Conservation (phyloP, 23 tunicate genomes). For the Ascidia mentula region DNA sequence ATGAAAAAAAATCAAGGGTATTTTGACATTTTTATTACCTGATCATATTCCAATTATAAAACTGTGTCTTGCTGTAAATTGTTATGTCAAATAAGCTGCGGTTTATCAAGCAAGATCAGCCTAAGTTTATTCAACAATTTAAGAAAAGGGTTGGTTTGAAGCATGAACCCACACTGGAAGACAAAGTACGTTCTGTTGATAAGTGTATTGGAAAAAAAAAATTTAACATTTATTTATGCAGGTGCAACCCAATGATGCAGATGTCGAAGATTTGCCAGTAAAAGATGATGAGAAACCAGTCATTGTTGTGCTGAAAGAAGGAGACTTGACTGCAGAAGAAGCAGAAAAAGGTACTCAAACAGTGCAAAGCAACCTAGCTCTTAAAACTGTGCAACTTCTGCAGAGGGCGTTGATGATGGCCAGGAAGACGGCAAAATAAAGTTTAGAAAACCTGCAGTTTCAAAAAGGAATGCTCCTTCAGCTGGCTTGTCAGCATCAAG, state of each 20-base stretch:
- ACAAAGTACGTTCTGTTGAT: slow-evolving; percentile 13
- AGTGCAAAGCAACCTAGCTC: not conserved
- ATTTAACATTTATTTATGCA: not conserved
- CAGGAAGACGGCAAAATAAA: slow-evolving; percentile 28
- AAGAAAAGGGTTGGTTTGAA: slow-evolving; percentile 49
- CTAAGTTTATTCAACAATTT: slow-evolving; percentile 43
- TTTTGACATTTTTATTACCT: not conserved
- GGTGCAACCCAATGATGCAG: not conserved
- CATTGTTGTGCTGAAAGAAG: slow-evolving; percentile 48
- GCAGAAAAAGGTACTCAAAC: slow-evolving; percentile 9
- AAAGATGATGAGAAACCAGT: slow-evolving; percentile 58
- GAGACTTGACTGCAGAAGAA: slow-evolving; percentile 44
- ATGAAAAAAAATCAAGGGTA: too few species aligned
- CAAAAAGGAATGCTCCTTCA: not conserved
- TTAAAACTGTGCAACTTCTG: not conserved
- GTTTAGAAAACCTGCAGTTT: slow-evolving; percentile 27
- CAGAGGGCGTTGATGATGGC: slow-evolving; percentile 15
- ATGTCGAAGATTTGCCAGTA: slow-evolving; percentile 8
- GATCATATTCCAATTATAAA: not conserved
- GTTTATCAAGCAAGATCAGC: slow-evolving; percentile 60
- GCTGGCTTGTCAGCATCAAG: slow-evolving; percentile 11
- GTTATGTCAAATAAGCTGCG: slow-evolving; percentile 23
- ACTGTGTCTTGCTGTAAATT: not conserved
- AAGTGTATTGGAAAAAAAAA: not conserved
- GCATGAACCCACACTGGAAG: slow-evolving; percentile 34